Percentiles rank a stretch among this genome's conserved stretches.
Conservation (phyloP, 2,113 vertebrate species). For the Atractosteus spatula region DNA sequence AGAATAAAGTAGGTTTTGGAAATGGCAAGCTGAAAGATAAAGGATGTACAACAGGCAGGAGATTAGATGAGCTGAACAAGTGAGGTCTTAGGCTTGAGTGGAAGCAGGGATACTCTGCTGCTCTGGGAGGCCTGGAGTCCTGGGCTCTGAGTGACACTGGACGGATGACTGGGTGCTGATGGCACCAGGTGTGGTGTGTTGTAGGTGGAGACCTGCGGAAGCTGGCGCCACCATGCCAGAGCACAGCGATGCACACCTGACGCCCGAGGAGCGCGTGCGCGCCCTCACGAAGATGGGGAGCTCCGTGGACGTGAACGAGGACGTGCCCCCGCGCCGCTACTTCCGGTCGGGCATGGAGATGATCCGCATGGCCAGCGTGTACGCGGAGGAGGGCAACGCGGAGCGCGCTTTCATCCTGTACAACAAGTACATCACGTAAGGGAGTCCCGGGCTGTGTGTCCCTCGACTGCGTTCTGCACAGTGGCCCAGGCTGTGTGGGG, state of each 20-base stretch:
- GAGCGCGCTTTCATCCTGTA: slow-evolving; percentile 93
- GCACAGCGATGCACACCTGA: slow-evolving; percentile 62
- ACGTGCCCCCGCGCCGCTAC: slow-evolving; percentile 86
- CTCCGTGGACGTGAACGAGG: slow-evolving; percentile 81
- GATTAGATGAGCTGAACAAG: too few species aligned
- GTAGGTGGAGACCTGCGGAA: not conserved
- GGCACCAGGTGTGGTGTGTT: not conserved
- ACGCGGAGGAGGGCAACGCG: slow-evolving; percentile 84
- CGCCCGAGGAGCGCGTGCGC: slow-evolving; percentile 82
- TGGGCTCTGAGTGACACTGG: too few species aligned
- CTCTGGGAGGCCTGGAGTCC: too few species aligned
- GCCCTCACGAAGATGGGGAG: slow-evolving; percentile 83
- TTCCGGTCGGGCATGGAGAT: slow-evolving; percentile 93
- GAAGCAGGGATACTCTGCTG: too few species aligned
- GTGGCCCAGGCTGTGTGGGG: too few species aligned
- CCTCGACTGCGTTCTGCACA: too few species aligned
- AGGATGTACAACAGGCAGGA: too few species aligned
- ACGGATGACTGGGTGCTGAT: too few species aligned
- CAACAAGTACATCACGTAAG: slow-evolving; percentile 98
- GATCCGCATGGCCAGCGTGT: slow-evolving; percentile 88
- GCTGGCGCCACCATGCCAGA: slow-evolving; percentile 65
- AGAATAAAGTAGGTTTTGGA: too few species aligned
- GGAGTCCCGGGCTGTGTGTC: not conserved
- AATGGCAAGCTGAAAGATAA: too few species aligned
- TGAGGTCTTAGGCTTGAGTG: too few species aligned